Base-by-base conservation (phyloP, 2,888 invertebrate genomes). In the Crossocerus cetratus region DNA sequence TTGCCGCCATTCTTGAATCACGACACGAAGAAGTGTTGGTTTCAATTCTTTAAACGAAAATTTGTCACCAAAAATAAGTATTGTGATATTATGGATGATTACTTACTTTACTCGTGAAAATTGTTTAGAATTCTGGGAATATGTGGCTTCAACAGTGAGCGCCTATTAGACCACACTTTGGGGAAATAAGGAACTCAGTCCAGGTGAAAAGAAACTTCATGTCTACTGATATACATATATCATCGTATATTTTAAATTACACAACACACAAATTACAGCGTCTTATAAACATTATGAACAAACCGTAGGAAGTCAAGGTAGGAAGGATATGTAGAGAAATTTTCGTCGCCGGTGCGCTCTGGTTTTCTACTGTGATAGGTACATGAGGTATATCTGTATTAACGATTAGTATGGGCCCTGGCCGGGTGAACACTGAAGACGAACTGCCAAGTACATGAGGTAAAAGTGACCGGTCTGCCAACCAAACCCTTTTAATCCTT, bases 361-460 rank as follows among this genome's bases (percentile, higher is more conserved):
- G 66, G 72, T 69, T 65, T 32, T 72, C 66, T 74, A 61, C 69
- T 72, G 68, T 63, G 62, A 32, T 32, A 32, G 32, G 57, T 72
- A 76, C 76, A 81, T 81, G 81, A 81, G 81, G 81, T 81, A 81
- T 81, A 81, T 81, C 69, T 81, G 77, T 81, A 72, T 75, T 77
- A 59, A 75, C 72, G 66, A 72, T 64, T 69, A 76, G 68, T 68
- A 60, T 80, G 74, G 70, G 64, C 32, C 61, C 58, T 53, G 60
- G 49, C 65, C 59, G 57, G 21, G 20, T n/a, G n/a, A 53, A 11
- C 20, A 58, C 22, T 23, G 57, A 45, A 63, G 20, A 59, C n/a
- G 18, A 20, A 55, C 56, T 65, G 43, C 56, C 53, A 42, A 5
- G 56, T 23, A 64, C 44, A 75, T 66, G 67, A 65, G 67, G 72